phyloP scores from a whole-genome alignment of 1,140 invertebrate species.

The Drosophila seguyi region DNA sequence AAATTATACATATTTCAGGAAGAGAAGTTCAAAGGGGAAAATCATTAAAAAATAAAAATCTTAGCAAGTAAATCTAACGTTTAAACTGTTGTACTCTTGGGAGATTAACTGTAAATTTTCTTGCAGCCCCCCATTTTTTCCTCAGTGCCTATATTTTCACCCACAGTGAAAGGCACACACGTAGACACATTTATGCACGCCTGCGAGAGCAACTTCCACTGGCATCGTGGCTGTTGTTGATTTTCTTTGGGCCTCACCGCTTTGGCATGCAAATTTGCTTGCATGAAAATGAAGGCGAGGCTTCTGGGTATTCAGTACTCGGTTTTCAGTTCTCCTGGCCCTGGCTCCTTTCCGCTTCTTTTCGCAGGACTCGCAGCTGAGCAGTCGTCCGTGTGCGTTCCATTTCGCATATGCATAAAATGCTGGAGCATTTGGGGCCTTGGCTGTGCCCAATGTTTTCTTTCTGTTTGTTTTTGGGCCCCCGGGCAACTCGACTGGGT shows the following conservation, averaged over 20 bases:
- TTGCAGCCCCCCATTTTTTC: neutral
- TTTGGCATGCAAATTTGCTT: slow-evolving; percentile 80
- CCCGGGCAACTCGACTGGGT: slow-evolving; percentile 28
- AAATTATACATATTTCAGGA: too few relatives aligned
- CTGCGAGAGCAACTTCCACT: slow-evolving; percentile 46
- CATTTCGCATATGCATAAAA: slow-evolving; percentile 74
- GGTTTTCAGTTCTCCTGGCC: slow-evolving; percentile 3
- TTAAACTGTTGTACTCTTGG: neutral
- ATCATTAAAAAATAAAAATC: too few relatives aligned
- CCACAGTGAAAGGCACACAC: neutral
- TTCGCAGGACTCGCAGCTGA: slow-evolving; percentile 34
- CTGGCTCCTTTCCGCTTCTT: slow-evolving; percentile 7
- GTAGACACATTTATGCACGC: slow-evolving; percentile 11
- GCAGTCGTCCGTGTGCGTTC: slow-evolving; percentile 66
- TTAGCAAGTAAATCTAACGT: too few relatives aligned
- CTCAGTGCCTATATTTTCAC: slow-evolving; percentile 6
- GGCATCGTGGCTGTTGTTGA: slow-evolving; percentile 40
- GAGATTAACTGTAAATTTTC: neutral
- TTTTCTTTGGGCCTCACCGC: slow-evolving; percentile 43
- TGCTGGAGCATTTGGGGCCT: slow-evolving; percentile 35
- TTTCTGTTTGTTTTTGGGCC: slow-evolving; percentile 38
- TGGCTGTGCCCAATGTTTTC: slow-evolving; percentile 20
- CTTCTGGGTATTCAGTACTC: slow-evolving; percentile 14
- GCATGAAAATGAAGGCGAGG: slow-evolving; percentile 74
- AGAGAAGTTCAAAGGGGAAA: too few relatives aligned